Percentiles rank a stretch among this genome's conserved stretches.
Evolutionary conservation across 2,888 invertebrate genomes (phyloP).

Genomic region (Mythimna impura): DNA sequence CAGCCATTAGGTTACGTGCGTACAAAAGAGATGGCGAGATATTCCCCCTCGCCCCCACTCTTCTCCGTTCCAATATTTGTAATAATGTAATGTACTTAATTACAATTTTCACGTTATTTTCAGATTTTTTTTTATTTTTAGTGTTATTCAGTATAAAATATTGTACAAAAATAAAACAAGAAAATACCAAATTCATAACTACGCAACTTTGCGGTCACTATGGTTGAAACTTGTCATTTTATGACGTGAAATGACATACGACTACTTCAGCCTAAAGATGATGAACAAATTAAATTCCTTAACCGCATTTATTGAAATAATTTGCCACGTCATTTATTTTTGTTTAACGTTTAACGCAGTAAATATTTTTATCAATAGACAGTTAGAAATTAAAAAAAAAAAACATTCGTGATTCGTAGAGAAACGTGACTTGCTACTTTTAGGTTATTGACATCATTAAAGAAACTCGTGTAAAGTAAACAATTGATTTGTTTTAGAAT

Average conservation of each 20-base stretch:
- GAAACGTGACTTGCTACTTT: conserved; percentile 24
- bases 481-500: conserved; percentile 2
- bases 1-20: no score
- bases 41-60: no score
- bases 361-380: conserved; percentile 1
- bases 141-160: no score
- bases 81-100: no score
- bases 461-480: neutral
- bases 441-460: conserved; percentile 23
- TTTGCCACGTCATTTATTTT: conserved; percentile 1
- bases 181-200: neutral
- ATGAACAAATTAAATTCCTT: neutral
- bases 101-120: no score
- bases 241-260: neutral
- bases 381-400: neutral
- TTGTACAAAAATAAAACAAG: no score
- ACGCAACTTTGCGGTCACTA: neutral
- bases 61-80: no score
- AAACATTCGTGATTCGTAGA: conserved; percentile 13
- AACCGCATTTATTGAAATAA: conserved; percentile 2
- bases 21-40: no score
- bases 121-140: no score
- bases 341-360: neutral
- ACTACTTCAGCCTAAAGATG: neutral
- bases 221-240: neutral